Conservation (phyloP, 2,888 invertebrate genomes). For the Acleris cristana region DNA sequence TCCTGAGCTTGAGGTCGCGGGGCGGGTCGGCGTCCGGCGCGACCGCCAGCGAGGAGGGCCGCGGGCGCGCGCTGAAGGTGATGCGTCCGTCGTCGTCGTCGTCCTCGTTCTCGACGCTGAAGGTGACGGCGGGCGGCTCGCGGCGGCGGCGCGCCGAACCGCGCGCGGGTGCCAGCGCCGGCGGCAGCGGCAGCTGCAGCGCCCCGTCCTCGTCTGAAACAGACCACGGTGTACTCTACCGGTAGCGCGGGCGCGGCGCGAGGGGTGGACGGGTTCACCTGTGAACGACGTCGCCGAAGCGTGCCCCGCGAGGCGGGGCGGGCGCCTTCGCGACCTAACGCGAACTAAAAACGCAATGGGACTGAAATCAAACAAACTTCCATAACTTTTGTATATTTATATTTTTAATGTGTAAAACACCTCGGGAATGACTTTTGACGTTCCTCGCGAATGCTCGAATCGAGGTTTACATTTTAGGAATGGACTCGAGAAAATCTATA, state of each 20-base stretch:
- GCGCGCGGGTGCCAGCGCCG: constrained; percentile 59
- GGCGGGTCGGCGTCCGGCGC: constrained; percentile 50
- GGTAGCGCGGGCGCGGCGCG: constrained; percentile 24
- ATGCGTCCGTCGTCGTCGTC: constrained; percentile 74
- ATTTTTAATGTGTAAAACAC: constrained; percentile 41
- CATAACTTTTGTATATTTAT: constrained; percentile 61
- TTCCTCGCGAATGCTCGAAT: background rate
- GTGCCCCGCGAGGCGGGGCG: constrained; percentile 9
- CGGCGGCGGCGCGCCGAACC: constrained; percentile 56
- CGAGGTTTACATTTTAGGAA: constrained; percentile 4
- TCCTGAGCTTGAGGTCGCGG: constrained; percentile 63
- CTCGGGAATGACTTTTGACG: constrained; percentile 6
- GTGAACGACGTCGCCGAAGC: constrained; percentile 23
- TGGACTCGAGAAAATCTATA: background rate
- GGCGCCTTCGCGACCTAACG: constrained; percentile 36
- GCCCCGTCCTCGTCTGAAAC: constrained; percentile 74
- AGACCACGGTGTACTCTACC: constrained; percentile 41
- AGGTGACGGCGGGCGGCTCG: constrained; percentile 72
- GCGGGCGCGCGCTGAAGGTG: constrained; percentile 70
- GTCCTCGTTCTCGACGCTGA: constrained; percentile 77
- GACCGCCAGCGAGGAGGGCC: constrained; percentile 65
- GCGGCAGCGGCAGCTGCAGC: constrained; percentile 59
- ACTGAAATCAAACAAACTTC: constrained; percentile 62
- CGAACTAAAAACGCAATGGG: constrained; percentile 41
- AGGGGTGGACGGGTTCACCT: constrained; percentile 42